These are phyloP conservation scores for Chelonoidis abingdonii DNA, from an alignment of 2,113 vertebrate species.

Conservation along the genomic window DNA sequence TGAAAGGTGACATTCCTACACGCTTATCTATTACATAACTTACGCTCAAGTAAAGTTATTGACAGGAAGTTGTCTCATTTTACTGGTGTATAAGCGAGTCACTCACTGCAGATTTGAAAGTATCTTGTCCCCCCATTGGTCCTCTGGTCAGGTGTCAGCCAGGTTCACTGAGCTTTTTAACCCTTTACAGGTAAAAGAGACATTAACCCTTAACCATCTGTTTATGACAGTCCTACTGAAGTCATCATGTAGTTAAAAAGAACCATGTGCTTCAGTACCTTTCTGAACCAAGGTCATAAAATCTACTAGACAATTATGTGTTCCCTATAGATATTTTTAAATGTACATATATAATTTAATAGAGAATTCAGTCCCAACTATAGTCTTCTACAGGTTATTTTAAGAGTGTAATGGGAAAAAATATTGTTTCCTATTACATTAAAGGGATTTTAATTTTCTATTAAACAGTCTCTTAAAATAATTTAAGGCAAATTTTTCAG, in stretches of 20 bases:
- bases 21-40: no score
- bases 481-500: background rate
- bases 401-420: background rate
- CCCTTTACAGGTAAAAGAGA: no score
- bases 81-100: no score
- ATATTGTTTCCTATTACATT: background rate
- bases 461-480: background rate
- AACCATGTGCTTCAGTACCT: background rate
- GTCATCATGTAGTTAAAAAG: background rate
- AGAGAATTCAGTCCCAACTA: background rate
- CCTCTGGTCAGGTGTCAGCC: no score
- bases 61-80: no score
- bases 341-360: background rate
- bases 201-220: no score
- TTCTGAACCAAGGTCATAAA: background rate
- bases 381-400: background rate
- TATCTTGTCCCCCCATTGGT: no score
- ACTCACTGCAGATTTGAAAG: no score
- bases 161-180: no score
- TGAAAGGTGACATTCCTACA: no score
- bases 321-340: background rate
- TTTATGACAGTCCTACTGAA: no score
- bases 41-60: no score
- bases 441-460: background rate
- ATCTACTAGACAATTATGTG: background rate